Evolutionary conservation across 2,888 invertebrate species (phyloP).

Genomic region (Lymantria monacha): DNA sequence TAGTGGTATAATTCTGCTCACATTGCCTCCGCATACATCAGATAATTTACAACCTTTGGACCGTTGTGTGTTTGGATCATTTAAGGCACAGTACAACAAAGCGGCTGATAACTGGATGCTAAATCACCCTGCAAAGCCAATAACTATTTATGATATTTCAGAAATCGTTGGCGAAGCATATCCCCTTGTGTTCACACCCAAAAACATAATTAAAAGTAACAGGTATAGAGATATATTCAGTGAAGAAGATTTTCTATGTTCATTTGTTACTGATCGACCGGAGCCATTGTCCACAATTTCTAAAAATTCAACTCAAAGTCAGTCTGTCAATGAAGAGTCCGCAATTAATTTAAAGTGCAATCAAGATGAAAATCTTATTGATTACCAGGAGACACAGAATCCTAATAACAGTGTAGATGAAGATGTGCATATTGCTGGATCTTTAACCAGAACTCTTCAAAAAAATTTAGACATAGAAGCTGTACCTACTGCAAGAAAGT

Average conservation of each 20-base stretch:
- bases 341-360: too few species aligned
- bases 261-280: constrained; percentile 22
- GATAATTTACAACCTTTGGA: constrained; percentile 20
- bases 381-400: too few species aligned
- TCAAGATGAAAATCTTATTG: too few species aligned
- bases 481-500: too few species aligned
- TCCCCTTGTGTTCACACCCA: constrained; percentile 17
- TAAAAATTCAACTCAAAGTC: too few species aligned
- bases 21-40: constrained; percentile 9
- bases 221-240: too few species aligned
- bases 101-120: constrained; percentile 27
- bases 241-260: constrained; percentile 19
- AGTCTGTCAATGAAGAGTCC: too few species aligned
- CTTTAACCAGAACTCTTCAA: too few species aligned
- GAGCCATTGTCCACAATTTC: too few species aligned
- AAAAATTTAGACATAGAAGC: too few species aligned
- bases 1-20: constrained; percentile 23
- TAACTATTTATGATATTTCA: constrained; percentile 21
- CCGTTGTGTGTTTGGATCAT: constrained; percentile 25
- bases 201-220: constrained; percentile 13
- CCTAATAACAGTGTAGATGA: too few species aligned
- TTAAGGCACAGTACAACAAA: constrained; percentile 20
- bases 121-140: constrained; percentile 25
- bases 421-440: too few species aligned
- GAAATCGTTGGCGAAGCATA: constrained; percentile 24